Evolutionary conservation across 2,888 invertebrate genomes (phyloP), one percentile per base, ranked within the genome.

Genomic region (Himalopsyche kuldschensis): DNA sequence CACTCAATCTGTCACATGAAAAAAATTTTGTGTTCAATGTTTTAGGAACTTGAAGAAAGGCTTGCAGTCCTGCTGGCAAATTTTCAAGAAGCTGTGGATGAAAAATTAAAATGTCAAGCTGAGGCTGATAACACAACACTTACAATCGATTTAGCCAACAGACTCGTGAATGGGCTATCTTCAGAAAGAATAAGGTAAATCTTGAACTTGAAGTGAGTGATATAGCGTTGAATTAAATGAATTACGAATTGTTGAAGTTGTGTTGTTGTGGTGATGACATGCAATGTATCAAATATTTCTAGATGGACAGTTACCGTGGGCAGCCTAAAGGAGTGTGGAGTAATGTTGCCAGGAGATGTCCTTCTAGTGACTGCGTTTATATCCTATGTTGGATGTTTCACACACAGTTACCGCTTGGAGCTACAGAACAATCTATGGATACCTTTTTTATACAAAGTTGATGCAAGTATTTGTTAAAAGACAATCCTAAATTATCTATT

Each of bases 331-430:
- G 91, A 92, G 84, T 95, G 96, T 15, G 95, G 95, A 32, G 90
- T 93, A 31, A 96, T 96, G 84, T 90, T 98, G 82, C 97, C 98
- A 0, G 98, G 98, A 0, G 98, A 98, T 88, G 95, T 97, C 41
- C 90, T 98, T 0, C 90, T 98, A 32, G 95, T 97, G 46, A 96
- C 97, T 0, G 97, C 98, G 15, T 98, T 98, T 89, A 96, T 98
- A 81, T 98, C 98, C 0, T 98, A 98, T 89, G 96, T 98, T 41
- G 98, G 98, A 1, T 97, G 97, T 88, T 98, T 98, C 89, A 97
- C 96, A 35, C 95, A 96, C 85, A 93, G 93, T 78, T 98, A 98
- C 89, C 92, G 98, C 78, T 88, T 92, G 30, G 95, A 97, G 87
- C 92, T 98, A 80, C 93, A 97, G 88, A 91, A 96, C 15, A 94